Evolutionary conservation across 2,113 vertebrate genomes (phyloP), one percentile per base, ranked within the genome.

Genomic region (Poecile atricapillus): DNA sequence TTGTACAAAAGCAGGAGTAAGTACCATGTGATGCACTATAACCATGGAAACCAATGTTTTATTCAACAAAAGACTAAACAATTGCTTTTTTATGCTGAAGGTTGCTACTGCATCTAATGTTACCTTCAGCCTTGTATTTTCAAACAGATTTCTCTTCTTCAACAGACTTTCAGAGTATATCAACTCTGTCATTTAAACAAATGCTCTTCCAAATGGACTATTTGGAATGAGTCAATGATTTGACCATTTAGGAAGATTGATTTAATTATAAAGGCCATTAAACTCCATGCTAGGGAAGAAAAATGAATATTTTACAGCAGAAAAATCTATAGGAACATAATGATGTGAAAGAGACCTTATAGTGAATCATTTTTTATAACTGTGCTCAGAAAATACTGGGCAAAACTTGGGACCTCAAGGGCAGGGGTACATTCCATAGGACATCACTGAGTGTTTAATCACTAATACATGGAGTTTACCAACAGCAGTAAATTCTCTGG

Each of bases 191-290:
- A 83, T 67, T 96, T 88, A 94, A 95, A 94, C 20, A 77, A 91
- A 83, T 84, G 67, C 2, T 87, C 44, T 78, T 89, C 47, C 60
- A 93, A 86, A 92, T 81, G 44, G 23, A 88, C 28, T 59, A 59
- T 28, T 44, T 28, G 28, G 47, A 94, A 74, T 30, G 46, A 95
- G 87, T 92, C 56, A 71, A 94, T 93, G 33, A 95, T 89, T 90
- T 90, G 64, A 93, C 71, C 85, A 81, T 94, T 95, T 81, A 93
- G 60, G n/a, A 95, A 90, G 74, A 94, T 1, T 70, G 79, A 93
- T 95, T 93, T 75, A 60, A 86, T 86, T 95, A 88, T 89, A 95
- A 94, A 81, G 52, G 76, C 65, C 60, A 90, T 90, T 93, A 92
- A 55, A 90, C 47, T 83, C 33, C 44, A 74, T 14, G 8, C 24